phyloP scores from a whole-genome alignment of 2,888 invertebrate genomes.

The Limnephilus lunatus region DNA sequence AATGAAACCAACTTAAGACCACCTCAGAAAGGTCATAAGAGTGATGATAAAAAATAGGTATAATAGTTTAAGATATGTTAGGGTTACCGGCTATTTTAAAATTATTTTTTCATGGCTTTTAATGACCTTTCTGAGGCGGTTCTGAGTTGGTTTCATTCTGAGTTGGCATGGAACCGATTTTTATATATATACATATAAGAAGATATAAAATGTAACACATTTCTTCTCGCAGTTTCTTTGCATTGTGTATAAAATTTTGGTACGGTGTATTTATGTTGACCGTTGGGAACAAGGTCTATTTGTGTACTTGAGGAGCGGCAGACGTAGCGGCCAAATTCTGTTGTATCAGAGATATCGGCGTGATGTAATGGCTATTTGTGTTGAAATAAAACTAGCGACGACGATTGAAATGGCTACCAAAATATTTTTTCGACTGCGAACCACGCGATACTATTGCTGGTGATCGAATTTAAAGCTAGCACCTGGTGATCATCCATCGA shows the following conservation, averaged over 20 bases:
- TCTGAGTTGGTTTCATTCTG: too few relatives aligned
- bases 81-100: too few relatives aligned
- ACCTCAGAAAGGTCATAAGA: too few relatives aligned
- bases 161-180: too few relatives aligned
- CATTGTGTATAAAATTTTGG: background rate
- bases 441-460: background rate
- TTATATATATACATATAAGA: too few relatives aligned
- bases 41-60: too few relatives aligned
- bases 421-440: background rate
- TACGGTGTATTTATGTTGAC: background rate
- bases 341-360: slow-evolving; percentile 27
- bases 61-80: too few relatives aligned
- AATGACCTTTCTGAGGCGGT: too few relatives aligned
- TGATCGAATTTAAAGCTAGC: background rate
- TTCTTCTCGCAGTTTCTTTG: background rate
- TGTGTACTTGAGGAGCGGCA: background rate
- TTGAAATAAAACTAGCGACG: background rate
- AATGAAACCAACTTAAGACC: too few relatives aligned
- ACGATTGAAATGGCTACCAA: background rate
- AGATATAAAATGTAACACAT: too few relatives aligned
- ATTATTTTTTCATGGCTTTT: too few relatives aligned
- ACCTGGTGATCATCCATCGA: background rate
- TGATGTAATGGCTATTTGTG: slow-evolving; percentile 26
- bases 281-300: background rate
- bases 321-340: slow-evolving; percentile 6